These are phyloP conservation scores for Irena cyanogastra DNA, from an alignment of 2,113 vertebrate genomes.

Conservation along the genomic window DNA sequence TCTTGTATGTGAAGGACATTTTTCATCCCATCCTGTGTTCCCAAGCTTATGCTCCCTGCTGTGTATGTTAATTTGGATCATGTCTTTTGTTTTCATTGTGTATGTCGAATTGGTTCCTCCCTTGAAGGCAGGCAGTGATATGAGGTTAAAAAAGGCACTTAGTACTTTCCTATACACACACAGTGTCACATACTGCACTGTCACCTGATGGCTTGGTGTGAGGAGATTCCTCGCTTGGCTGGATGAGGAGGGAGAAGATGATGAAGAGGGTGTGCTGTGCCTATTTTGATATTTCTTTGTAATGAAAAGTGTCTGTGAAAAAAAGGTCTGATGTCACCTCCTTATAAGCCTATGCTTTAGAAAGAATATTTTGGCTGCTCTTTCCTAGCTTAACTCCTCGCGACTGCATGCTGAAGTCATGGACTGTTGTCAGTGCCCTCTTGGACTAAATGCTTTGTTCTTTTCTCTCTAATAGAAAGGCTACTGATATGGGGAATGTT, in stretches of 20 bases:
- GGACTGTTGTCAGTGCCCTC: neutral
- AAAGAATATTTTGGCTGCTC: neutral
- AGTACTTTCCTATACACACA: neutral
- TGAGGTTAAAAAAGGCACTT: neutral
- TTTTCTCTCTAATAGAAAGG: neutral
- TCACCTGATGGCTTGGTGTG: neutral
- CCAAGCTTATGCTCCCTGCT: neutral
- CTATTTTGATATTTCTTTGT: neutral
- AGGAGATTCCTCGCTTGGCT: neutral
- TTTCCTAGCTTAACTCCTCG: neutral
- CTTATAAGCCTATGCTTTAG: neutral
- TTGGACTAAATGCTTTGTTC: neutral
- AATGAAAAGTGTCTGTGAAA: neutral
- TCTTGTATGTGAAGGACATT: neutral
- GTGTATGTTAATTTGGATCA: neutral
- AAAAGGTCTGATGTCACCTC: neutral
- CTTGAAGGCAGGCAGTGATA: neutral
- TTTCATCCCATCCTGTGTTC: neutral
- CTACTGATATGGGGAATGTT: neutral
- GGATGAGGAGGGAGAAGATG: neutral
- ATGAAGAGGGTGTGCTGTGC: neutral
- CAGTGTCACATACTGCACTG: neutral
- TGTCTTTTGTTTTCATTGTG: neutral
- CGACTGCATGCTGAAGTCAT: neutral
- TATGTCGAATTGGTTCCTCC: neutral